phyloP scores from a whole-genome alignment of 2,113 vertebrate genomes.

The western clawed frog (Xenopus tropicalis) region UCB_Xtro_10.0 CM004447.2:11989001-11989500 shows the following conservation, averaged over 20 bases:
- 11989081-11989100: constrained; percentile 65
- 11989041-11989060: constrained; percentile 70
- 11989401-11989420: constrained; percentile 31
- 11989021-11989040: constrained; percentile 65
- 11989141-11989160: constrained; percentile 72
- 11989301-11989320: constrained; percentile 54
- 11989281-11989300: constrained; percentile 57
- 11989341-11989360: constrained; percentile 56
- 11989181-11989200: constrained; percentile 59
- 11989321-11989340: constrained; percentile 43
- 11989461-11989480: constrained; percentile 12
- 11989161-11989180: constrained; percentile 70
- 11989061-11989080: constrained; percentile 78
- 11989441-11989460: constrained; percentile 44
- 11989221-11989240: constrained; percentile 63
- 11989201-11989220: constrained; percentile 58
- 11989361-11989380: constrained; percentile 49
- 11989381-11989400: constrained; percentile 46
- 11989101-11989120: constrained; percentile 72
- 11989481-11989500: background rate
- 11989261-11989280: constrained; percentile 59
- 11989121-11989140: constrained; percentile 66
- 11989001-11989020: constrained; percentile 52
- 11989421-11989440: constrained; percentile 34
- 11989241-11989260: constrained; percentile 68